A percentile compares a stretch with the other conserved stretches of the same genome.
Evolutionary conservation across 2,113 vertebrate species (phyloP).

Genomic region (Morone chrysops): DNA sequence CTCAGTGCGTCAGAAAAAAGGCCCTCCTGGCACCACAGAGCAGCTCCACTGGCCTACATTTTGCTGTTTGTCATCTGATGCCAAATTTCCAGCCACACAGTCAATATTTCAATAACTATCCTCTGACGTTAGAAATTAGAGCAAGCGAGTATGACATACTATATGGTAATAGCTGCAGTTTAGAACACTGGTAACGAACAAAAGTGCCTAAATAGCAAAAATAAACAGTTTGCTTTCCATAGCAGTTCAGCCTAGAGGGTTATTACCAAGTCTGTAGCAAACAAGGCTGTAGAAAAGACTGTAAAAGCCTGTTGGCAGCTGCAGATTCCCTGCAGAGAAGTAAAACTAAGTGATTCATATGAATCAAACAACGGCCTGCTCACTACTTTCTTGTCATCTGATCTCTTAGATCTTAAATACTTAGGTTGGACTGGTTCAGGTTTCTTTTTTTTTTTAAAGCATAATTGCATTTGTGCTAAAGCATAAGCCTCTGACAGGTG

Average conservation of each 20-base stretch:
- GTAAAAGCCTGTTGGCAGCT: slow-evolving; percentile 31
- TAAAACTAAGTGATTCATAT: slow-evolving; percentile 33
- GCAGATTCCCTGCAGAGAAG: slow-evolving; percentile 12
- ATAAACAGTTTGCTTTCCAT: slow-evolving; percentile 31
- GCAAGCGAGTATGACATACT: background rate
- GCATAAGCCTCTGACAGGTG: background rate
- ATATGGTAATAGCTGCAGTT: slow-evolving; percentile 4
- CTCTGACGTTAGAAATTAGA: slow-evolving; percentile 42
- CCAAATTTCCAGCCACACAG: slow-evolving; percentile 66
- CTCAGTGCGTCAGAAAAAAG: slow-evolving; percentile 20
- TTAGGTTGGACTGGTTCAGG: background rate
- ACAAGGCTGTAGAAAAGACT: slow-evolving; percentile 14
- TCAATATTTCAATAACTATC: slow-evolving; percentile 67
- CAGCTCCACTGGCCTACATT: slow-evolving; percentile 69
- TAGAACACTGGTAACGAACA: background rate
- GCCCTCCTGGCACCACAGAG: slow-evolving; percentile 28
- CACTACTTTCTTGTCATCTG: too few species aligned
- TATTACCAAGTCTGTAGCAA: slow-evolving; percentile 11
- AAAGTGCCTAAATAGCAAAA: slow-evolving; percentile 24
- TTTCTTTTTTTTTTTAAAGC: background rate
- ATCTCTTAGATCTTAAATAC: background rate
- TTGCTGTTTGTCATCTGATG: slow-evolving; percentile 68
- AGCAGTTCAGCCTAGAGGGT: slow-evolving; percentile 30
- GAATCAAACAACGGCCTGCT: slow-evolving; percentile 26
- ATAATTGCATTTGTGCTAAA: slow-evolving; percentile 16